Evolutionary conservation across 2,888 invertebrate genomes (phyloP), one percentile per base, ranked within the genome.

Genomic region (Pheosia tremula): DNA sequence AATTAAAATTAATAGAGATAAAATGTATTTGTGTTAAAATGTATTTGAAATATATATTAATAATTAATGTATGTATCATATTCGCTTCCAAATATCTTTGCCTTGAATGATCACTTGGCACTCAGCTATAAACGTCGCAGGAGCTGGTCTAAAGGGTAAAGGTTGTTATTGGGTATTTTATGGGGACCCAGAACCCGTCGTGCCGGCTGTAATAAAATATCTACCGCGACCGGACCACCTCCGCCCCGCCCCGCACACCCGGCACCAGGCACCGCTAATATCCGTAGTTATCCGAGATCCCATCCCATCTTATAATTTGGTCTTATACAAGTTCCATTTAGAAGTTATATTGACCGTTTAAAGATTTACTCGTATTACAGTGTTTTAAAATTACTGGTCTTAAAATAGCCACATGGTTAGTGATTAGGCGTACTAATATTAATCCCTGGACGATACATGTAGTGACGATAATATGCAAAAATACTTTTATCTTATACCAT

Each of bases 101-200:
- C 9, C 9, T 43, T 9, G 7, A 43, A 43, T 8, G 43, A 43
- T 9, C 8, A n/a, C 50, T 9, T 13, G 8, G 7, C 13, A 36
- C 4, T 38, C 53, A 11, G 53, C 11, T 37, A 37, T 53, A 9
- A 53, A 37, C 37, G 37, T 11, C 37, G 11, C 53, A 24, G 24
- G 24, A 24, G 24, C 24, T 9, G 5, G 11, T 37, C 38, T 37
- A 11, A 24, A 50, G 37, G 53, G 37, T 24, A 37, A 53, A 37
- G 53, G 37, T 36, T 38, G 53, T 53, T 53, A 53, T 53, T 53
- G 53, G 53, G 37, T 53, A 53, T 53, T 37, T 53, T 37, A 53
- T 53, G 38, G 53, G 24, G 37, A 6, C 53, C 53, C 50, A 24
- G 50, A 50, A 50, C 24, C 50, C 24, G 24, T 50, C 50, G 24